Base-by-base conservation (phyloP, 2,797 vertebrate genomes). In the Mycteria americana region DNA sequence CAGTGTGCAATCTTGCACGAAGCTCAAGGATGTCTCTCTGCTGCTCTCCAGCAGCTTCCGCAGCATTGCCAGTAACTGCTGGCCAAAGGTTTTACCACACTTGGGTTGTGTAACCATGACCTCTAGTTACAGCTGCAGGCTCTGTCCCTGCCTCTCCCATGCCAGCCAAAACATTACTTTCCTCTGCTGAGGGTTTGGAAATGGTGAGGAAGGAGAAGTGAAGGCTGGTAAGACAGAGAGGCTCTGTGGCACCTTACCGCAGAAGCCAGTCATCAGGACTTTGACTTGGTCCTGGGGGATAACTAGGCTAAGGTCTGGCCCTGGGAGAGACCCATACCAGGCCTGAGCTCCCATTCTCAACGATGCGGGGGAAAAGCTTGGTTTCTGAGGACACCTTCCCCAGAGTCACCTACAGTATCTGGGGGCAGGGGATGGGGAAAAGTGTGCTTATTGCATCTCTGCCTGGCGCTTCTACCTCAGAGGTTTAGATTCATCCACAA, bases 11-110 rank as follows among this genome's bases (percentile, higher is more conserved):
- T 88, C 92, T 95, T 84, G 62, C 96, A 96, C 6, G 13, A 83
- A 94, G 92, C 74, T 85, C 53, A 33, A 1, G 96, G 79, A 80
- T 84, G 89, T 68, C 72, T 92, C 75, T 62, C 74, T 74, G 51
- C 62, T 65, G 89, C 60, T 96, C 88, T 68, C 87, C 77, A 63
- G 91, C 64, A 96, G 97, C 95, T 97, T 97, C 97, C 95, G 73
- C 95, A 91, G 89, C 68, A 10, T 23, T 97, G 91, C 75, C 88
- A n/a, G 96, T 94, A 97, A 97, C 59, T 96, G 72, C 87, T 97
- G 95, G 95, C 93, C 94, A 77, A 87, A 94, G 74, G 53, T 68
- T 97, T 97, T 95, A 75, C 96, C 96, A 95, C 94, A 95, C 69
- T 89, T 3, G 43, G 19, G 64, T 97, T 97, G 97, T 96, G 93